Base-by-base conservation (phyloP, 2,797 vertebrate genomes). In the Helarctos malayanus region DNA sequence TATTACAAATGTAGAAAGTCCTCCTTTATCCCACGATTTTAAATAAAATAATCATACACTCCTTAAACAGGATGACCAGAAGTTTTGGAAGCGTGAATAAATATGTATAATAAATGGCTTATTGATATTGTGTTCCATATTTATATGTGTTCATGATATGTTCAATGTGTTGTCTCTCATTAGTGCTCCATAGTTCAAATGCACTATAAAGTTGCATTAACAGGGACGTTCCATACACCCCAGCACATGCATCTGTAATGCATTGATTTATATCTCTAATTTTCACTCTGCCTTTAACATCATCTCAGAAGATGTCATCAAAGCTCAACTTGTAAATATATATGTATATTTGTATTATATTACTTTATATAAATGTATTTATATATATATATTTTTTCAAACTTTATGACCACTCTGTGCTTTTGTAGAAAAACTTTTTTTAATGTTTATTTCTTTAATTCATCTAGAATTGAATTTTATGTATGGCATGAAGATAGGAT, bases 31-130 rank as follows among this genome's bases (percentile, higher is more conserved):
- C 27, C 21, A 25, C 47, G 2, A 32, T 84, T 90, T 95, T 87
- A 84, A 89, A 84, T 52, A 92, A 85, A 91, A 92, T 59, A 85
- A 63, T 75, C 32, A 80, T 59, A 73, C 49, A 19, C 23, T 86
- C 11, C 52, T 90, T 82, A 81, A 79, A 57, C 14, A 71, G 14
- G 32, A 38, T 78, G 35, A 83, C 9, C 57, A 85, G 79, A 78
- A 91, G 68, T 41, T 71, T 52, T 82, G 7, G 41, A 95, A 75
- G 9, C n/a, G 41, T 56, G 88, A 73, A 25, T 78, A 81, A 89
- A 57, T 68, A 45, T 79, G 11, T 25, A 23, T 21, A 47, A 87
- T 63, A 94, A 57, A 25, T 83, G 49, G 18, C 9, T 65, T 83
- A 54, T 68, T 88, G 81, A 23, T 71, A 23, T 41, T 83, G 7